phyloP scores from a whole-genome alignment of 1,140 invertebrate genomes.

The Drosophila sulfurigaster region DNA sequence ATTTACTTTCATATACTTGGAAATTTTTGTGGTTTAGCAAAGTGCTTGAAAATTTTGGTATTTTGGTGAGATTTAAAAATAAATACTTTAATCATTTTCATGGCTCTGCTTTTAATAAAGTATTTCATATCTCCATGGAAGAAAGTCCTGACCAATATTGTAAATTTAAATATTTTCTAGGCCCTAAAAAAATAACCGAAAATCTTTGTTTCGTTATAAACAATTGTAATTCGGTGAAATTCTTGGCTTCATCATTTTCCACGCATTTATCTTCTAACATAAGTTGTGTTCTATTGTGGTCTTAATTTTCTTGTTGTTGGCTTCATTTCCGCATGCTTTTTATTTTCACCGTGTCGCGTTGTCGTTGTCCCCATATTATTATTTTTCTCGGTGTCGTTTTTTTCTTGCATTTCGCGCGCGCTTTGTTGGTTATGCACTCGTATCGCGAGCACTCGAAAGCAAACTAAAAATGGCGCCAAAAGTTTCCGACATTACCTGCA shows the following conservation, averaged over 20 bases:
- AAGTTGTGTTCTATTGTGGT: not conserved
- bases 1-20: no score
- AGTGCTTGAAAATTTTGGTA: no score
- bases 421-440: conserved; percentile 65
- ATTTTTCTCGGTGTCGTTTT: conserved; percentile 12
- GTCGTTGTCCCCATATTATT: conserved; percentile 24
- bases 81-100: no score
- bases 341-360: conserved; percentile 29
- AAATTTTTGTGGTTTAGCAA: no score
- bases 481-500: conserved; percentile 59
- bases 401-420: conserved; percentile 52
- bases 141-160: no score
- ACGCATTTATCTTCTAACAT: not conserved
- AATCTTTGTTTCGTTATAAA: no score
- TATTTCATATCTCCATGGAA: no score
- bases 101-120: no score
- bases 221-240: no score
- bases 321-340: conserved; percentile 9
- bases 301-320: not conserved
- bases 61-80: no score
- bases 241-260: not conserved
- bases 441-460: conserved; percentile 70
- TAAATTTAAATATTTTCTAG: no score
- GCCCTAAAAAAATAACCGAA: no score
- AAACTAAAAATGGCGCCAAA: conserved; percentile 82